Base-by-base conservation (phyloP, 2,888 invertebrate species). In the Anthophora plumipes region DNA sequence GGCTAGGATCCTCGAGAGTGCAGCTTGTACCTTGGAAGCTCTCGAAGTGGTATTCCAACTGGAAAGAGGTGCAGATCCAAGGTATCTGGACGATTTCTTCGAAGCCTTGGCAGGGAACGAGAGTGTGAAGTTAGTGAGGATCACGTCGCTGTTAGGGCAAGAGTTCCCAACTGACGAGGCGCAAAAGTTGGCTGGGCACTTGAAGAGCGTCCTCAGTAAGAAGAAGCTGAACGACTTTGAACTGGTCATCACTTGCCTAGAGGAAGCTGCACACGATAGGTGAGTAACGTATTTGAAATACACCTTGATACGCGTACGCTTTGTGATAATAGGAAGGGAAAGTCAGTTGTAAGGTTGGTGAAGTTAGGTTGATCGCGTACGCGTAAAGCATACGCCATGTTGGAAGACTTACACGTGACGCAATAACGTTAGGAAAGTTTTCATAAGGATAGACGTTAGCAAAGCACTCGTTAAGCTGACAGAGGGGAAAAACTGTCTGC, bases 131-230 rank as follows among this genome's bases (percentile, higher is more conserved):
- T 93, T 94, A 37, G 93, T 95, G 41, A 93, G 94, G 76, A 94
- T 95, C 39, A 94, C 94, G 1, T 94, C 94, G 1, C 90, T 94
- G 7, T 92, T 95, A 1, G 94, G 95, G 9, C 94, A 94, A 82
- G 95, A 95, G 87, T 94, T 94, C 75, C 94, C 94, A 39, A 94
- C 94, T 20, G 93, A 94, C 48, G 94, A 95, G 88, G 94, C 94
- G 37, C 93, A 93, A 73, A 92, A 94, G 76, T 89, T 94, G 54
- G 94, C 94, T 0, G 93, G 92, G 48, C 94, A 94, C 86, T 93
- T 94, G 48, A 93, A 94, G 57, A 93, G 93, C 79, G 92, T 94
- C 14, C 89, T 94, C 20, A 85, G 94, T 12, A 95, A 95, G 86
- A 94, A 94, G 71, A 92, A 94, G 68, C 91, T 95, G 39, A 94